A percentile compares a stretch with the other conserved stretches of the same genome.
Evolutionary conservation across 2,113 vertebrate species (phyloP).

Genomic region (Saccopteryx bilineata): DNA sequence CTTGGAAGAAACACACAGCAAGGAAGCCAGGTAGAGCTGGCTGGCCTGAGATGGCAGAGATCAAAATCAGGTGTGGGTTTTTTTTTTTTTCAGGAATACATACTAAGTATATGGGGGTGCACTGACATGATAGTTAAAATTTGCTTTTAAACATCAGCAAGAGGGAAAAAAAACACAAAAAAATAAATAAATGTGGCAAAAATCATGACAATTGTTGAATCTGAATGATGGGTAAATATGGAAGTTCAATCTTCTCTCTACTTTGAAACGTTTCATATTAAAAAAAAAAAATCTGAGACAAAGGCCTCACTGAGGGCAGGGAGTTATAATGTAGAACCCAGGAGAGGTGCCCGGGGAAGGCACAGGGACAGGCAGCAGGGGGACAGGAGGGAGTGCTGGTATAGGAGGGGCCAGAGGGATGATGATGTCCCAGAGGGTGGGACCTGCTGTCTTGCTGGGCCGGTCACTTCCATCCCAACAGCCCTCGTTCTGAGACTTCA

Average conservation of each 20-base stretch:
- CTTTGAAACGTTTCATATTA: not conserved
- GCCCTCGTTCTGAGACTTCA: not conserved
- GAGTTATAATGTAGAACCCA: not conserved
- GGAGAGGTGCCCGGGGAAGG: not conserved
- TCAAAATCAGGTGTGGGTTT: not conserved
- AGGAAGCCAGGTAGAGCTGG: not conserved
- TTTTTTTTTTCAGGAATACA: not conserved
- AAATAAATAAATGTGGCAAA: not conserved
- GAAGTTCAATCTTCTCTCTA: not conserved
- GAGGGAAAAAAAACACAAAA: not conserved
- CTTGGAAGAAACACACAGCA: not conserved
- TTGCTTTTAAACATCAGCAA: not conserved
- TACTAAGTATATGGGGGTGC: not conserved
- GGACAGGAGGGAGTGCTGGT: not conserved
- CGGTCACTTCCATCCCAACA: not conserved
- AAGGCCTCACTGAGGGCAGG: not conserved
- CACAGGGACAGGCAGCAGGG: rapidly evolving
- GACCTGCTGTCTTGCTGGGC: not conserved
- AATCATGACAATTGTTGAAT: not conserved
- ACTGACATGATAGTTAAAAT: not conserved
- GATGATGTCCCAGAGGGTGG: not conserved
- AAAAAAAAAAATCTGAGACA: conserved; percentile 2
- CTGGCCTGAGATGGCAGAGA: not conserved
- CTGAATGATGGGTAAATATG: not conserved
- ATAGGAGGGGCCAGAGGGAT: rapidly evolving